Base-by-base conservation (phyloP, 2,888 invertebrate genomes). In the Drosophila nr. perissopoda region DNA sequence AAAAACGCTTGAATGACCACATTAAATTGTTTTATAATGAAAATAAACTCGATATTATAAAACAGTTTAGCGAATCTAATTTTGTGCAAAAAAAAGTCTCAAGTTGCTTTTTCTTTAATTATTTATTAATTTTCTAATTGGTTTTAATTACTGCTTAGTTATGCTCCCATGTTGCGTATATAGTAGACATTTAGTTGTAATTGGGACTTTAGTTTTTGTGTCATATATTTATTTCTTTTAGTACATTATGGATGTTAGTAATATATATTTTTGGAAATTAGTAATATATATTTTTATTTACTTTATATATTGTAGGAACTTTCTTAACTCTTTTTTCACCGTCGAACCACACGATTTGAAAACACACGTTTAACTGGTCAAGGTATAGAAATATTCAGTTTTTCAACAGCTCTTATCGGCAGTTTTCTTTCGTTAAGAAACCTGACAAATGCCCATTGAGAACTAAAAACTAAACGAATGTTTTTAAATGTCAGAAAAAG, bases 391-490 rank as follows among this genome's bases (percentile, higher is more conserved):
- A 69, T 57, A 34, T 73, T 59, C 33, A 18, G 51, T 33, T 51
- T 72, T 53, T 83, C 70, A 60, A 72, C 36, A 78, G 74, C 89
- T 90, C 76, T 70, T 63, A 33, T 90, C 76, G 61, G 4, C 73
- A 64, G 52, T 68, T 90, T 74, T 64, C 36, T 40, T 63, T 71
- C 52, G 53, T 18, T 31, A 29, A 53, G 86, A 87, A 89, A 76
- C 76, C 90, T 18, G n/a, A 60, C 51, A 74, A 87, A 33, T 33
- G 73, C 51, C 66, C 87, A 90, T 90, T 87, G 73, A 86, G 65
- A 70, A 65, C 38, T n/a, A n/a, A 18, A 45, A 57, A 57, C 58
- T 48, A 53, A 60, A 73, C 70, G 64, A 79, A 68, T n/a, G 59
- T 49, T 60, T 49, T 51, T 10, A 27, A 27, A 33, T 27, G 21